Evolutionary conservation across 2,888 invertebrate genomes (phyloP).

Genomic region (Lordiphosa fenestrarum): DNA sequence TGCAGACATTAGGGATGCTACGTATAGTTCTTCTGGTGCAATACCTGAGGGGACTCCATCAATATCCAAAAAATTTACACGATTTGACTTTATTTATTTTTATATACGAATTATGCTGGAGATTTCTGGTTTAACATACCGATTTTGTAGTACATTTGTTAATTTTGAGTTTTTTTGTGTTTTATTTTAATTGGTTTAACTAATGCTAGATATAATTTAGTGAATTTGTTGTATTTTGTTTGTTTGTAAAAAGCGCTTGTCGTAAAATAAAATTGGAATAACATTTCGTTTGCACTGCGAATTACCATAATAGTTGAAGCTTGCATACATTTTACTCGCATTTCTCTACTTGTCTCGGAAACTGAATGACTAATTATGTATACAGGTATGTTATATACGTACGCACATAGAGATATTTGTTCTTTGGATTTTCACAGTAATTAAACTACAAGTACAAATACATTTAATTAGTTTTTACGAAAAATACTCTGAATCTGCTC

Average conservation of each 20-base stretch:
- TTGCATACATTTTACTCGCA: conserved; percentile 30
- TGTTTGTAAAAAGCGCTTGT: conserved; percentile 65
- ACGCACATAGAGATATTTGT: conserved; percentile 18
- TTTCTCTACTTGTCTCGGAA: conserved; percentile 25
- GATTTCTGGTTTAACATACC: conserved; percentile 62
- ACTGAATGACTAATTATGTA: conserved; percentile 50
- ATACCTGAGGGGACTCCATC: no score
- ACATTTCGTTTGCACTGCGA: conserved; percentile 62
- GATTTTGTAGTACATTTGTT: conserved; percentile 53
- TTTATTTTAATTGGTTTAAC: conserved; percentile 56
- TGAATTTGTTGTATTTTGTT: conserved; percentile 38
- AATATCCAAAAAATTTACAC: neutral
- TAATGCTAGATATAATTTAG: conserved; percentile 68
- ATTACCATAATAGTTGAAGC: conserved; percentile 51
- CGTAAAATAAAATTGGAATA: conserved; percentile 64
- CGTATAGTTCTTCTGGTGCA: no score
- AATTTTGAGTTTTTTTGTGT: conserved; percentile 13
- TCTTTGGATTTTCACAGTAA: conserved; percentile 35
- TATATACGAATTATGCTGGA: conserved; percentile 32
- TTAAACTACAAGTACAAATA: conserved; percentile 40
- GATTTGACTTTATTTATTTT: neutral
- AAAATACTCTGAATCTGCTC: conserved; percentile 42
- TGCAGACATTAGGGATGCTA: no score
- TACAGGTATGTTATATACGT: conserved; percentile 29
- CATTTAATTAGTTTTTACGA: conserved; percentile 44